Evolutionary conservation across 2,113 vertebrate genomes (phyloP).

Genomic region (Eulemur rufifrons): DNA sequence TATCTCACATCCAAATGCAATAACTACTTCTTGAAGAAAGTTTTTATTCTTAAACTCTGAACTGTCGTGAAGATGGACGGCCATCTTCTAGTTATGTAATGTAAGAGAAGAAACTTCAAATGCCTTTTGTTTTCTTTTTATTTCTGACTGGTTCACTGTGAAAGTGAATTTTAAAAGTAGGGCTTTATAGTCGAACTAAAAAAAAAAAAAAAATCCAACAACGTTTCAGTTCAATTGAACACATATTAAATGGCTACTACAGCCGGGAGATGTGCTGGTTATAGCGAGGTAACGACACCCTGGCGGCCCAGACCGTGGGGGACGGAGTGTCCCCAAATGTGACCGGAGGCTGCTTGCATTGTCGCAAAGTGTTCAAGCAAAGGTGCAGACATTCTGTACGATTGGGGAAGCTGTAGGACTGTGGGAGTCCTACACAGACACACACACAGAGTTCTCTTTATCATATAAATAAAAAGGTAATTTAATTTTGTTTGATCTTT

Average conservation of each 20-base stretch:
- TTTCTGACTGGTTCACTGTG: not conserved
- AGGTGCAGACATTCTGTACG: not conserved
- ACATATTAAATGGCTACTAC: fast-evolving
- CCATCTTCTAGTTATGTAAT: fast-evolving
- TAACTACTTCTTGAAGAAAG: not conserved
- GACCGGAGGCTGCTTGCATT: fast-evolving
- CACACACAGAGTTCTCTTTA: not conserved
- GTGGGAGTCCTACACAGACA: not conserved
- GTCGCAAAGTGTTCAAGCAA: not conserved
- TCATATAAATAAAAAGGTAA: not conserved
- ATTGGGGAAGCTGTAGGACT: not conserved
- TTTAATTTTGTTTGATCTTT: not conserved
- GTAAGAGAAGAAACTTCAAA: not conserved
- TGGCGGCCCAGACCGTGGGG: fast-evolving
- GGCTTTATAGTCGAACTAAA: not conserved
- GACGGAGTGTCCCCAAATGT: not conserved
- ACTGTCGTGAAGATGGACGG: not conserved
- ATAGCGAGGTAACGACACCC: fast-evolving
- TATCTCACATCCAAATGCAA: not conserved
- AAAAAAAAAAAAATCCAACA: not conserved
- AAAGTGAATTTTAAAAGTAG: not conserved
- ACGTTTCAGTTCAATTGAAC: not conserved
- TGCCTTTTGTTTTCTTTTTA: not conserved
- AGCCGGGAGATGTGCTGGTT: fast-evolving
- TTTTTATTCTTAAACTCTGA: not conserved